A percentile compares a stretch with the other conserved stretches of the same genome.
Evolutionary conservation across 2,888 invertebrate species (phyloP).

Genomic region (Bugulina stolonifera): DNA sequence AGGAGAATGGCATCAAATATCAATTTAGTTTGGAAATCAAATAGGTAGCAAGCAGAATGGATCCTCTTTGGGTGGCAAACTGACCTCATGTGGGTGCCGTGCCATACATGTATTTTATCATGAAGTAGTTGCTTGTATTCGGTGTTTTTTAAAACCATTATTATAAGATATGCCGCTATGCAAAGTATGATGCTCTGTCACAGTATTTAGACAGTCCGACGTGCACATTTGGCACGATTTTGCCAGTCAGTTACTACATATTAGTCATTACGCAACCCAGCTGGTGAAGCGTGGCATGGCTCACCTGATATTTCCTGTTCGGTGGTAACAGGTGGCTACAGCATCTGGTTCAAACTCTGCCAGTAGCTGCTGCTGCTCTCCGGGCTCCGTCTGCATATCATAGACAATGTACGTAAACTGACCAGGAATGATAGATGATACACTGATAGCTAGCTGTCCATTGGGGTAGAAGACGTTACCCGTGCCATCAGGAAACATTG

Average conservation of each 20-base stretch:
- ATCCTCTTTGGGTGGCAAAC: too few species aligned
- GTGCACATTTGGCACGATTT: too few species aligned
- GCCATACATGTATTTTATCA: too few species aligned
- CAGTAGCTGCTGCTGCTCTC: slow-evolving; percentile 32
- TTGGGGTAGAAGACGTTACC: slow-evolving; percentile 50
- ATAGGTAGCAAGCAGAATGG: too few species aligned
- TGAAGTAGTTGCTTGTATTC: too few species aligned
- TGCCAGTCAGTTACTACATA: too few species aligned
- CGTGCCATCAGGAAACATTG: slow-evolving; percentile 50
- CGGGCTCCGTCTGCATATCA: slow-evolving; percentile 34
- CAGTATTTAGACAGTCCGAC: too few species aligned
- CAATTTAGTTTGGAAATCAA: too few species aligned
- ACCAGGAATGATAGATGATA: slow-evolving; percentile 38
- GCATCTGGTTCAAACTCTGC: slow-evolving; percentile 47
- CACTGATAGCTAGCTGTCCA: slow-evolving; percentile 30
- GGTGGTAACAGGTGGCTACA: slow-evolving; percentile 41
- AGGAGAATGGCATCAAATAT: too few species aligned
- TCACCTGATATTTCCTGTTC: slow-evolving; percentile 42
- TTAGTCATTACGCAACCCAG: background rate
- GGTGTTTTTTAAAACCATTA: background rate
- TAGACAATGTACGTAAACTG: slow-evolving; percentile 44
- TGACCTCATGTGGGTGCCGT: too few species aligned
- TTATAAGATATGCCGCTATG: background rate
- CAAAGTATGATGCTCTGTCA: too few species aligned
- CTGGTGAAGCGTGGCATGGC: background rate